These are phyloP conservation scores for Nycticryphes semicollaris DNA, from an alignment of 2,113 vertebrate species.

Conservation along the genomic window DNA sequence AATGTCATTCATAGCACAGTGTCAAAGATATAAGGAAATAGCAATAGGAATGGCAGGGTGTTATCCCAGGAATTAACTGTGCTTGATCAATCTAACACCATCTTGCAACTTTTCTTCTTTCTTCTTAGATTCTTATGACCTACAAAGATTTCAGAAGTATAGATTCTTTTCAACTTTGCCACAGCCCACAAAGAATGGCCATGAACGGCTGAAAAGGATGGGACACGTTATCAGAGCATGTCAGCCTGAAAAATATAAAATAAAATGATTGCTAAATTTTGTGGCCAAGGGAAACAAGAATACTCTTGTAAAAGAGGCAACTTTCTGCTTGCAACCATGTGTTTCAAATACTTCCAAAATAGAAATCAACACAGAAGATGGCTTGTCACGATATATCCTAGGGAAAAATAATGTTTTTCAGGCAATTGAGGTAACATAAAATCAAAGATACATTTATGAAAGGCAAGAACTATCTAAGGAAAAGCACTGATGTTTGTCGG, in stretches of 20 bases:
- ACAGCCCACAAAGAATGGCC: not conserved
- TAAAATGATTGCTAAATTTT: not conserved
- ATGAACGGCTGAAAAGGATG: not conserved
- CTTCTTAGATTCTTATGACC: conserved; percentile 1
- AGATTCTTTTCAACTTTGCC: conserved; percentile 10
- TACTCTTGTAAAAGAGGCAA: not conserved
- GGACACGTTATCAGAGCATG: not conserved
- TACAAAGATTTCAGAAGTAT: conserved; percentile 18
- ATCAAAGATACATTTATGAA: conserved; percentile 6
- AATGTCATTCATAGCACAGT: not conserved
- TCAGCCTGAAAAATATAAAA: conserved; percentile 17
- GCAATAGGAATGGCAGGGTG: not conserved
- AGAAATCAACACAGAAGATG: conserved; percentile 23
- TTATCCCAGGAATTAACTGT: conserved; percentile 3
- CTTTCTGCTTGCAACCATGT: not conserved
- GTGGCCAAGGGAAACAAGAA: not conserved
- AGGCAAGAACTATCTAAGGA: not conserved
- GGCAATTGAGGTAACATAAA: not conserved
- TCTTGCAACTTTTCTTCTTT: not conserved
- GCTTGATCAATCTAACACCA: conserved; percentile 11
- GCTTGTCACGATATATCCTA: not conserved
- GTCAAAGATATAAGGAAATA: not conserved
- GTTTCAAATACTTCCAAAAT: not conserved
- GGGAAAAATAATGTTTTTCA: not conserved
- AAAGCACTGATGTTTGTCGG: not conserved